Percentiles rank a stretch among this genome's conserved stretches.
phyloP scores from a whole-genome alignment of 2,888 invertebrate species.

The Drosophila paranaensis region DNA sequence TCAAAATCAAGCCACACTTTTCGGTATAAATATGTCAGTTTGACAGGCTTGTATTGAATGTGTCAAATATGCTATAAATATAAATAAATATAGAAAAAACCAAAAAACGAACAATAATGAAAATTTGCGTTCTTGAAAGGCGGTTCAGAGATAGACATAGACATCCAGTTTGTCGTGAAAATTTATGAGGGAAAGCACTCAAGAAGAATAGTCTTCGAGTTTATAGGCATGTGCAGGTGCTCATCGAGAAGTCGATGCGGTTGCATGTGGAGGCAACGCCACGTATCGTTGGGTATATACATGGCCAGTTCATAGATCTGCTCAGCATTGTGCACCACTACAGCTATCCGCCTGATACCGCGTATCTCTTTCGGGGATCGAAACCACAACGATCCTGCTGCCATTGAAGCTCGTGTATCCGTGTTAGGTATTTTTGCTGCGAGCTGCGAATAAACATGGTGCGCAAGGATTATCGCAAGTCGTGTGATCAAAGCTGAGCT shows the following conservation, averaged over 20 bases:
- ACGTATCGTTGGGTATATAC: slow-evolving; percentile 44
- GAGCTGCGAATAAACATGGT: too few species aligned
- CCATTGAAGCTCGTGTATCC: slow-evolving; percentile 45
- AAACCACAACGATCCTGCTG: slow-evolving; percentile 42
- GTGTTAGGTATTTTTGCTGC: slow-evolving; percentile 24
- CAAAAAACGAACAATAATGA: neutral
- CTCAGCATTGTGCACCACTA: slow-evolving; percentile 29
- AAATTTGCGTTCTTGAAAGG: neutral
- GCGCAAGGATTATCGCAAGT: too few species aligned
- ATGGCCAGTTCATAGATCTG: slow-evolving; percentile 49
- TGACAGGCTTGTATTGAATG: neutral
- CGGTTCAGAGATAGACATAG: too few species aligned
- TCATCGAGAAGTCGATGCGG: slow-evolving; percentile 41
- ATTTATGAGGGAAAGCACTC: neutral
- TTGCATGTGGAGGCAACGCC: slow-evolving; percentile 30
- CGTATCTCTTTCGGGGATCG: slow-evolving; percentile 54
- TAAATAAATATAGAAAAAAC: neutral
- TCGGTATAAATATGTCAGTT: neutral
- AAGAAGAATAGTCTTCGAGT: neutral
- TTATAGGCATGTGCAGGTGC: slow-evolving; percentile 19
- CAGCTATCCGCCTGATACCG: slow-evolving; percentile 28
- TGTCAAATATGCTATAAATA: neutral
- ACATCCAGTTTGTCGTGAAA: too few species aligned
- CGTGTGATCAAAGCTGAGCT: neutral
- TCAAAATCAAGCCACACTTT: too few species aligned